Conservation (phyloP, 2,888 invertebrate genomes). For the Pristionchus mayeri region DNA sequence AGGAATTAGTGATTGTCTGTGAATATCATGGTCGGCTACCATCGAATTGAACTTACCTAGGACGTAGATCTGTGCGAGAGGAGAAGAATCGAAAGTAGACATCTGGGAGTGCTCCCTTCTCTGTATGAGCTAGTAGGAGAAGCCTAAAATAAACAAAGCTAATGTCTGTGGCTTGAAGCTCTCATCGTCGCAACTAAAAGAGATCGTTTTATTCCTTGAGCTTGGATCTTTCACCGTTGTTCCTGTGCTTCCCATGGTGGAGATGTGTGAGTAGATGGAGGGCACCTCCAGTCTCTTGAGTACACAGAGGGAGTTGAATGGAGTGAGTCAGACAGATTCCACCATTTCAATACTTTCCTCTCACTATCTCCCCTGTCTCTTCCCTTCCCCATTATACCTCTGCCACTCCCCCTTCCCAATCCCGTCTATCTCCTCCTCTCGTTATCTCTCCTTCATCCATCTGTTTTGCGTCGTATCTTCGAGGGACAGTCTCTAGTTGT, state of each 20-base stretch:
- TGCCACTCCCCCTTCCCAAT: not conserved
- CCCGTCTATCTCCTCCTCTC: not conserved
- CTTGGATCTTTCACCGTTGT: not conserved
- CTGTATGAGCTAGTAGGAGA: not conserved
- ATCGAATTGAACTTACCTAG: slow-evolving; percentile 6
- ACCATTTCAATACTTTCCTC: slow-evolving; percentile 20
- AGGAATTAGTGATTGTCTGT: not conserved
- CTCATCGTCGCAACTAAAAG: not conserved
- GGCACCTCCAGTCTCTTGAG: not conserved
- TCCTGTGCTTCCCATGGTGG: not conserved
- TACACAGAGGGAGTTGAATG: not conserved
- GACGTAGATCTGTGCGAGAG: not conserved
- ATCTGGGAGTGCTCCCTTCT: slow-evolving; percentile 1
- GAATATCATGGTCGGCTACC: slow-evolving; percentile 2
- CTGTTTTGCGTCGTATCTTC: not conserved
- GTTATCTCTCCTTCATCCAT: not conserved
- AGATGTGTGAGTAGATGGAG: slow-evolving; percentile 5
- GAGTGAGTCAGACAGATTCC: slow-evolving; percentile 36
- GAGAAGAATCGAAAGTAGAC: not conserved
- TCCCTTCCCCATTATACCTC: slow-evolving; percentile 11
- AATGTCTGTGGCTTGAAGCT: not conserved
- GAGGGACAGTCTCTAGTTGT: not conserved
- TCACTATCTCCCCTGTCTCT: not conserved
- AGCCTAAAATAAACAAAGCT: slow-evolving; percentile 36
- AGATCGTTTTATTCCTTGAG: too few species aligned